Base-by-base conservation (phyloP, 2,888 invertebrate species). In the Willowsia nigromaculata region DNA sequence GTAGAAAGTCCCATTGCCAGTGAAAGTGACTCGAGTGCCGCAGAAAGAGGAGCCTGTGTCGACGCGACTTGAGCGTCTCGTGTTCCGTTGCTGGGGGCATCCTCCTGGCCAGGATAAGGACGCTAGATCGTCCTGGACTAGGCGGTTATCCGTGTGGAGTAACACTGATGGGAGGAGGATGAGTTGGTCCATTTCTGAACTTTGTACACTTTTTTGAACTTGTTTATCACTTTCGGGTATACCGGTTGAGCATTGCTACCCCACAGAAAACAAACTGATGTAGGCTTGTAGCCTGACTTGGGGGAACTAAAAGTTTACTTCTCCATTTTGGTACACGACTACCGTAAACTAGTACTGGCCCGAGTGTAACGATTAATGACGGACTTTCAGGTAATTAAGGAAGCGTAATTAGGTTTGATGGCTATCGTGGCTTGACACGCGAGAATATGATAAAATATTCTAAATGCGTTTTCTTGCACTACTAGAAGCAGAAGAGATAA, bases 1-100 rank as follows among this genome's bases (percentile, higher is more conserved):
- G 80, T 91, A 92, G 87, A 92, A 92, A 59, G 92, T 92, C 50
- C 92, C 92, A 56, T 92, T 91, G 50, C 90, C 88, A 53, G 92
- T 92, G 87, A 92, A 92, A 85, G 92, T 92, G 81, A 92, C 68
- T 5, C 90, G 84, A 25, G 89, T 87, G 30, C 84, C 87, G 33
- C 86, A 81, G 50, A 89, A 90, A 11, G 89, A 88, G 9, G 90
- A 68, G 33, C 78, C 22, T 18, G 68, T 74, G 74, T 74, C 74
- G 25, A 74, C 47, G 15, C 74, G 22, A 25, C 74, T 74, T 22
- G 74, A 7, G 2, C 74, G 74, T 13, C 47, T n/a, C n/a, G n/a
- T 22, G 47, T 47, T 74, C 18, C 13, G 11, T 22, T 5, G 18
- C 15, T 13, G 15, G 15, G 74, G 27, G 27, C 43, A 25, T 22